Percentiles rank a stretch among this genome's conserved stretches.
phyloP scores from a whole-genome alignment of 2,888 invertebrate species.

The Amiota minor region DNA sequence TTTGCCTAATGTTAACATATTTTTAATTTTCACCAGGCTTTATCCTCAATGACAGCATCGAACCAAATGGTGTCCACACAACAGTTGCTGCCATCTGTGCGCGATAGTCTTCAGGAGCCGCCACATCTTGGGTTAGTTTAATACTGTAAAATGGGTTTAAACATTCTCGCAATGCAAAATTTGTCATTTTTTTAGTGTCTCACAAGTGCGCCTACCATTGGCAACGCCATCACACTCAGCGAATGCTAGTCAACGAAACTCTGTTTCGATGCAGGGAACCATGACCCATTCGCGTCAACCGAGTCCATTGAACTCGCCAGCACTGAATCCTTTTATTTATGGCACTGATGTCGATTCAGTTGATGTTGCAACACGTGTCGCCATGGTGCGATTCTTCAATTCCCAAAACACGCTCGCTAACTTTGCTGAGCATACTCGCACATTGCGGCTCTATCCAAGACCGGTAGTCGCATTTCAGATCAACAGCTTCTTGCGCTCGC shows the following conservation, averaged over 20 bases:
- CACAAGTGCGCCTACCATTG: conserved; percentile 68
- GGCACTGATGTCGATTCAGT: conserved; percentile 98
- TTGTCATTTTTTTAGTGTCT: conserved; percentile 59
- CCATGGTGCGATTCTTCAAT: conserved; percentile 98
- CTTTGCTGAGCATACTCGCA: conserved; percentile 98
- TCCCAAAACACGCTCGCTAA: conserved; percentile 97
- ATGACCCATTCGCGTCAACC: conserved; percentile 73
- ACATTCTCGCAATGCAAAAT: not conserved
- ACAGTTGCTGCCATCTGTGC: conserved; percentile 79
- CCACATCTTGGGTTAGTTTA: conserved; percentile 75
- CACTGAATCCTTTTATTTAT: conserved; percentile 89
- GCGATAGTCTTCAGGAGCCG: conserved; percentile 79
- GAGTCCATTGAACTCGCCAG: conserved; percentile 76
- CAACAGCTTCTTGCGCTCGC: conserved; percentile 94
- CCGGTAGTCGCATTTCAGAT: conserved; percentile 99
- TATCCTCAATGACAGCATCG: conserved; percentile 78
- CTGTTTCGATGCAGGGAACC: conserved; percentile 74
- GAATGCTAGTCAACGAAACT: conserved; percentile 71
- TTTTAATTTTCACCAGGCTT: conserved; percentile 58
- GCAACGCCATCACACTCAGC: conserved; percentile 70
- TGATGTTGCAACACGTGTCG: conserved; percentile 97
- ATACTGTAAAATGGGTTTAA: not conserved
- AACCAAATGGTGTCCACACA: conserved; percentile 77
- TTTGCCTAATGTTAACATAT: no score
- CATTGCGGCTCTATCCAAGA: conserved; percentile 94